These are phyloP conservation scores for Drosophila sp. DNA, from an alignment of 1,140 invertebrate genomes.

Conservation along the genomic window DNA sequence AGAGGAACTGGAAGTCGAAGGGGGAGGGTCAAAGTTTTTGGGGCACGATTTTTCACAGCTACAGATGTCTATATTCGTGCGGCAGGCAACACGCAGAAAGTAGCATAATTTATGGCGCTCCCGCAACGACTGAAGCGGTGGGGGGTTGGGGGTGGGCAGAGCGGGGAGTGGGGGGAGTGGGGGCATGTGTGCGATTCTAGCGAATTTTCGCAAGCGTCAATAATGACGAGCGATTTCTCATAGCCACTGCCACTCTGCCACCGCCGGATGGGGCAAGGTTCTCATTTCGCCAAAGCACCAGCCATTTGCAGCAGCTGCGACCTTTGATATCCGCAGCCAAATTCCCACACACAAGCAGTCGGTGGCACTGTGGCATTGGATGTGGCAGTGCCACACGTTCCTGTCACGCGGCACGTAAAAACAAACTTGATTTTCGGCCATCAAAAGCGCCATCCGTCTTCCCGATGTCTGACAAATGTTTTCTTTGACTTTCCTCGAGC, in stretches of 20 bases:
- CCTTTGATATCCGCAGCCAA: slow-evolving; percentile 73
- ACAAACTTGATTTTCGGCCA: slow-evolving; percentile 82
- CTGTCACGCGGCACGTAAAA: slow-evolving; percentile 71
- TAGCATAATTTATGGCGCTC: slow-evolving; percentile 76
- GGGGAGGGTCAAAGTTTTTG: slow-evolving; percentile 75
- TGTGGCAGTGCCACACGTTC: slow-evolving; percentile 41
- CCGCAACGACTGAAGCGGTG: not conserved
- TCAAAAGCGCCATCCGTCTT: slow-evolving; percentile 81
- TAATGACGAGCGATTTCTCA: slow-evolving; percentile 83
- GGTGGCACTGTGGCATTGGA: slow-evolving; percentile 4
- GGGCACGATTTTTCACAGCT: slow-evolving; percentile 81
- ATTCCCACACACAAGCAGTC: slow-evolving; percentile 46
- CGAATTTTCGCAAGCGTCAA: slow-evolving; percentile 78
- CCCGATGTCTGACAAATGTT: slow-evolving; percentile 63
- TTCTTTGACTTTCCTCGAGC: slow-evolving; percentile 58
- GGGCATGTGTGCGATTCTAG: slow-evolving; percentile 53
- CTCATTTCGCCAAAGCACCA: slow-evolving; percentile 79
- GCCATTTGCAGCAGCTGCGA: slow-evolving; percentile 82
- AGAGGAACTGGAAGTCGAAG: not conserved
- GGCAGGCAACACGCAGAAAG: slow-evolving; percentile 40
- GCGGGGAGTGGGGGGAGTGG: not conserved
- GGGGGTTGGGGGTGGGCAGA: not conserved
- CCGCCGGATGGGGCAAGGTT: slow-evolving; percentile 8
- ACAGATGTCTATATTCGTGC: slow-evolving; percentile 75
- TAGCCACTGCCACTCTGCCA: slow-evolving; percentile 36